Evolutionary conservation across 2,888 invertebrate species (phyloP), one percentile per base, ranked within the genome.

Genomic region (Pedicia rivosa): DNA sequence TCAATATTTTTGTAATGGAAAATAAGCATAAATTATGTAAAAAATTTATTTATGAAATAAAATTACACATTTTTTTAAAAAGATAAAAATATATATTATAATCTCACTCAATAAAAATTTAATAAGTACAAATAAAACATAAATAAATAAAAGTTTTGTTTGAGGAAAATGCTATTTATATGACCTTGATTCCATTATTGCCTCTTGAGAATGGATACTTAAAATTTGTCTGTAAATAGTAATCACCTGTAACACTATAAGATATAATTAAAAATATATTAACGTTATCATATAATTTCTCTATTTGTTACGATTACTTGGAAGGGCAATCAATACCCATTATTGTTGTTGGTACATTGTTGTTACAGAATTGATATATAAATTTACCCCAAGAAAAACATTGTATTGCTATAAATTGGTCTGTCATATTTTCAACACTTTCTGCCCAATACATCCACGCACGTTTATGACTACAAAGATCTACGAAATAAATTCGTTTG

Each of bases 381-480:
- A 72, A 72, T 40, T 69, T 67, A 12, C 57, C 50, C 54, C 69
- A 72, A 15, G 62, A 64, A 33, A 65, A 66, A 0, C 68, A 66
- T 1, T 66, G 65, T 0, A 71, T 67, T 0, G 72, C 64, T 2
- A 68, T 64, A 43, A 73, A 73, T 1, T 63, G 62, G 37, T 65
- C 42, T n/a, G 25, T 35, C 13, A 7, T 20, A 22, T 32, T 32
- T 13, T 17, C 22, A 5, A 60, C 66, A 9, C 72, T 71, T 46
- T 73, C 72, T 0, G 72, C 70, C 53, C 66, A 73, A 51, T 68
- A 72, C 43, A 64, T 57, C 72, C 72, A 72, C 2, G 72, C 72
- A 40, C 73, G 56, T 57, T 70, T 66, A 48, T 73, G 72, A 41
- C 71, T 72, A 48, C 70, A 70, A 31, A 72, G 47, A 50, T 71